Percentiles rank a stretch among this genome's conserved stretches.
These are phyloP conservation scores for Heliothis virescens DNA, from an alignment of 1,140 invertebrate species.

Conservation along the genomic window DNA sequence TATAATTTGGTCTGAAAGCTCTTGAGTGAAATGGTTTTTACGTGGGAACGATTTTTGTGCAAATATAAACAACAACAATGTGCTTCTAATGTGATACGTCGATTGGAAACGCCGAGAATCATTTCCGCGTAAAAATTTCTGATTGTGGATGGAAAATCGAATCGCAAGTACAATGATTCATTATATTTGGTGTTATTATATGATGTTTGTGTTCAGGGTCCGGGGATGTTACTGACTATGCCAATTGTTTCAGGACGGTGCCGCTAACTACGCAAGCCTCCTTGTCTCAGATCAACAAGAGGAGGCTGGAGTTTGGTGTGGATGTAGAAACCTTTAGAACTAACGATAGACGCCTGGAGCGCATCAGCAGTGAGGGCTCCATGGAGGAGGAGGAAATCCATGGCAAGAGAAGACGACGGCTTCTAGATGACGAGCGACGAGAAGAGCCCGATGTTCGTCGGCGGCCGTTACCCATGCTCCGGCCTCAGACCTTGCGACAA, in stretches of 20 bases:
- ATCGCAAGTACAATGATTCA: slow-evolving; percentile 81
- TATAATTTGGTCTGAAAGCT: slow-evolving; percentile 83
- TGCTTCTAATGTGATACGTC: slow-evolving; percentile 79
- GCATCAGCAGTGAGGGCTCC: slow-evolving; percentile 67
- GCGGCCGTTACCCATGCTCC: slow-evolving; percentile 63
- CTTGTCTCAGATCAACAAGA: slow-evolving; percentile 83
- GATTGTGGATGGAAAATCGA: slow-evolving; percentile 85
- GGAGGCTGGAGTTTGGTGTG: slow-evolving; percentile 82
- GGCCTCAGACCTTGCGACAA: slow-evolving; percentile 68
- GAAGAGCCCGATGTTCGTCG: slow-evolving; percentile 70
- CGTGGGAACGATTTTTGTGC: slow-evolving; percentile 86
- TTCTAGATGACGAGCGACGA: slow-evolving; percentile 77
- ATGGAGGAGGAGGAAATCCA: slow-evolving; percentile 76
- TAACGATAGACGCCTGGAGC: slow-evolving; percentile 73
- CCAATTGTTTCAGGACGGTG: slow-evolving; percentile 85
- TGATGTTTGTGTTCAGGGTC: slow-evolving; percentile 43
- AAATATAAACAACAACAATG: slow-evolving; percentile 74
- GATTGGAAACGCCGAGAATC: slow-evolving; percentile 84
- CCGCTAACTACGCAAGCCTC: slow-evolving; percentile 79
- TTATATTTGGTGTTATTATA: slow-evolving; percentile 63
- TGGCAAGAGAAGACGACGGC: slow-evolving; percentile 73
- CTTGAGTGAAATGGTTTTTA: slow-evolving; percentile 86
- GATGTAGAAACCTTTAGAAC: slow-evolving; percentile 82
- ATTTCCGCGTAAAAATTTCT: slow-evolving; percentile 86
- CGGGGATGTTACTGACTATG: slow-evolving; percentile 52